Evolutionary conservation across 2,888 invertebrate species (phyloP).

Genomic region (Drosophila melanosoma): DNA sequence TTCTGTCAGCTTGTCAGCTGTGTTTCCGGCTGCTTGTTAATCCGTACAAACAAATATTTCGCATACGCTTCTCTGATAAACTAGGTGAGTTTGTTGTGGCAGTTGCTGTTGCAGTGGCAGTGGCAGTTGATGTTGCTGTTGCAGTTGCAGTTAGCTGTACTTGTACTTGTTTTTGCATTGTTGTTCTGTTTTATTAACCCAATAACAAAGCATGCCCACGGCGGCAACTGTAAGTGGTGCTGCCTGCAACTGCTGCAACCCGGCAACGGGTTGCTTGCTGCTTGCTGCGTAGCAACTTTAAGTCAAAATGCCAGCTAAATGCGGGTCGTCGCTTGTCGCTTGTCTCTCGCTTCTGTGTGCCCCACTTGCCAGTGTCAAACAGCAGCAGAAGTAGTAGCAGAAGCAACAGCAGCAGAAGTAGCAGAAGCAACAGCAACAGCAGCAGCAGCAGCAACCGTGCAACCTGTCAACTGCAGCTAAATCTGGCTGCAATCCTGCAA

Average conservation of each 20-base stretch:
- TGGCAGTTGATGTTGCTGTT: too few species aligned
- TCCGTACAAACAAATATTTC: slow-evolving; percentile 69
- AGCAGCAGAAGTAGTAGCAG: slow-evolving; percentile 16
- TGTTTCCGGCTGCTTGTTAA: slow-evolving; percentile 66
- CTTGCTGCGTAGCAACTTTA: slow-evolving; percentile 40
- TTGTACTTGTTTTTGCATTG: slow-evolving; percentile 28
- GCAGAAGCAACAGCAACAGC: slow-evolving; percentile 19
- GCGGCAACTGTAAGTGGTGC: slow-evolving; percentile 18
- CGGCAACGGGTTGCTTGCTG: background rate
- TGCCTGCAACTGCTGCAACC: slow-evolving; percentile 9
- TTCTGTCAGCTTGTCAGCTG: slow-evolving; percentile 19
- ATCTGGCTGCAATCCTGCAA: slow-evolving; percentile 25
- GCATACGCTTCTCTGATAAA: slow-evolving; percentile 61
- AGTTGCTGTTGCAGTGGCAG: slow-evolving; percentile 10
- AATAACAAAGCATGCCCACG: slow-evolving; percentile 70
- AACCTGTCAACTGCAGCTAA: slow-evolving; percentile 61
- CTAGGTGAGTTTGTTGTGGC: slow-evolving; percentile 58
- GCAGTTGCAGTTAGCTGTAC: background rate
- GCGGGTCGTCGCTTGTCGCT: slow-evolving; percentile 69
- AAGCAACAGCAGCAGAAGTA: slow-evolving; percentile 15
- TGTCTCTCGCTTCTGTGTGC: slow-evolving; percentile 55
- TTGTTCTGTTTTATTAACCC: slow-evolving; percentile 76
- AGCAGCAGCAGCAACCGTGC: slow-evolving; percentile 9
- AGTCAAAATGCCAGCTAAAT: slow-evolving; percentile 68
- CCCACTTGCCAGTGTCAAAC: slow-evolving; percentile 65